phyloP scores from a whole-genome alignment of 2,797 vertebrate species.

The Oreochromis mossambicus region DNA sequence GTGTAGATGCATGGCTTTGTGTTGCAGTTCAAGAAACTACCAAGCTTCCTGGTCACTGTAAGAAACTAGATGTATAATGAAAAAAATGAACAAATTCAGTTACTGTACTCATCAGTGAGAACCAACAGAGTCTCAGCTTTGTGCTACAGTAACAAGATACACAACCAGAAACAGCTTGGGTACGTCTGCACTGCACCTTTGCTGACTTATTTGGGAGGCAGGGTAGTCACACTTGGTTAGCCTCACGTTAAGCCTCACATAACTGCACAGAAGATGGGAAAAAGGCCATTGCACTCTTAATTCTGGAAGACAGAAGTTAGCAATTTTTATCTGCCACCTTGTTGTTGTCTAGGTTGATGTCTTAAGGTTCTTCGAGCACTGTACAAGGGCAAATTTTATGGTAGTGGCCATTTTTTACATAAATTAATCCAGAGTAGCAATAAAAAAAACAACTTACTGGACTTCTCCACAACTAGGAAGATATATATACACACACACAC shows the following conservation, averaged over 20 bases:
- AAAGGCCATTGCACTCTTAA: constrained; percentile 6
- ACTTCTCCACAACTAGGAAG: background rate
- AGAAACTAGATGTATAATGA: background rate
- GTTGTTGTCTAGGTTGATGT: background rate
- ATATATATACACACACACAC: background rate
- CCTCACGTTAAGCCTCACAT: background rate
- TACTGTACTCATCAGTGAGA: background rate
- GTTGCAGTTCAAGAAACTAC: background rate
- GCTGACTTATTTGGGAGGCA: constrained; percentile 9
- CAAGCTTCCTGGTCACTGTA: background rate
- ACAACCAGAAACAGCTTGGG: constrained; percentile 15
- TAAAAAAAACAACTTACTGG: background rate
- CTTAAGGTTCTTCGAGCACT: constrained; percentile 1
- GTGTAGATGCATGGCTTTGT: constrained; percentile 6
- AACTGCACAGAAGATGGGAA: constrained; percentile 11
- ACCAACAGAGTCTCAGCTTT: background rate
- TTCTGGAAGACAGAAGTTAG: constrained; percentile 1
- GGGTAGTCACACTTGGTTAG: constrained; percentile 16
- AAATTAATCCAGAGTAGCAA: constrained; percentile 19
- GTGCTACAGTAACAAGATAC: background rate
- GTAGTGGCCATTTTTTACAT: background rate
- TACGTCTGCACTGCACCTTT: background rate
- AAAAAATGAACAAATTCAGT: constrained; percentile 4
- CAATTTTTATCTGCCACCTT: constrained; percentile 35
- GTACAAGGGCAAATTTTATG: constrained; percentile 12